Base-by-base conservation (phyloP, 2,797 vertebrate genomes). In the Scolopax bukidnonensis region DNA sequence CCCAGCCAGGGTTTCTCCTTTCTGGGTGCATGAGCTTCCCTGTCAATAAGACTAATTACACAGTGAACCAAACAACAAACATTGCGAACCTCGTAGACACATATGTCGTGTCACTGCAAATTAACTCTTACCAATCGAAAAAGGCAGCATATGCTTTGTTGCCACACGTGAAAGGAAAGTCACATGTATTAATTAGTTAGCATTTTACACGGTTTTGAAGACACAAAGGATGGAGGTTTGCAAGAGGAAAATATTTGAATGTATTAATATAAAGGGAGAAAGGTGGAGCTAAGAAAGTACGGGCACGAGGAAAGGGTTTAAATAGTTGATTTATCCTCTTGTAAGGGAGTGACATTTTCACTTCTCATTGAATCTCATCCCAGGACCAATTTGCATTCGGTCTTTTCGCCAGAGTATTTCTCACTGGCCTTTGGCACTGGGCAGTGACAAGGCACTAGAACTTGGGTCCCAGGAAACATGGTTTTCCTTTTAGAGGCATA, bases 31-130 rank as follows among this genome's bases (percentile, higher is more conserved):
- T 92, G 60, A 93, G 92, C 96, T 85, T 89, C 74, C 90, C 89
- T 81, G 87, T 96, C 94, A 94, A 15, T 89, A 68, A 59, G 79
- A 50, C 90, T 96, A 95, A 95, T 96, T 96, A 97, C 87, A 89
- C 91, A 59, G 85, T 38, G 75, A 92, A 84, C 69, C 89, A 90
- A 96, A 51, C 92, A 90, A 65, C 80, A 96, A 95, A 89, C 96
- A 91, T 83, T 84, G 67, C 87, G 65, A 81, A 87, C 79, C 82
- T 87, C 81, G 87, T 91, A 96, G 94, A 95, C 93, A 96, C 94
- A 95, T 95, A 94, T 95, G 95, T 95, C 96, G 91, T 96, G 93
- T 96, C 94, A 94, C 94, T 97, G 89, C 95, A 97, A 93, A 95
- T 96, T 95, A 97, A 95, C 90, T 96, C 95, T 96, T 96, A 84